Base-by-base conservation (phyloP, 1,140 invertebrate species). In the Littorina saxatilis region DNA sequence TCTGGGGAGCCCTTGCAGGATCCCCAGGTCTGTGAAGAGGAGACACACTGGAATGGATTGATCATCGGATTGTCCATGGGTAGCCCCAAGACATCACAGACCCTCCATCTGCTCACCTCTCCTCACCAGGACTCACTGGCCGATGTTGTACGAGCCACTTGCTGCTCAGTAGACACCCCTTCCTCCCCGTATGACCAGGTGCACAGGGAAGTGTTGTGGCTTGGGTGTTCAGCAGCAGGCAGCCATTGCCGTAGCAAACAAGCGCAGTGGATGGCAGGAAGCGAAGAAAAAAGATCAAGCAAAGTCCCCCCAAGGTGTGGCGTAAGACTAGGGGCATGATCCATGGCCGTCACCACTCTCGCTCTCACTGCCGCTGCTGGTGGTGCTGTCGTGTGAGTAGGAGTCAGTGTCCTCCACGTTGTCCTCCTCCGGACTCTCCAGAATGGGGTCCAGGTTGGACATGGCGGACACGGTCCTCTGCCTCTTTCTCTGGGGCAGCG, bases 401-500 rank as follows among this genome's bases (percentile, higher is more conserved):
- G 88, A 89, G 66, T 91, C 88, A 47, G 86, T 81, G 78, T 90
- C 89, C 13, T 85, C 83, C 15, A 86, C 82, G 39, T 83, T 68
- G 35, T 89, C 85, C 80, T 91, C 90, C 50, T 91, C 88, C 32
- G 90, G 90, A 50, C 86, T 88, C 75, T 91, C 90, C 80, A 90
- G 85, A 29, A 91, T 91, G 0, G 90, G 89, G 68, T 91, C 89
- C 82, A 91, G 84, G 81, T 91, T 91, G 43, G 90, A 91, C 89
- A 90, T 90, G 32, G 87, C 87, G 27, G 90, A 91, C 15, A 91
- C 87, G 0, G 88, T 91, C 73, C 90, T 87, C 77, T 91, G 89
- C 27, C 90, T 79, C 80, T 91, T 91, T 75, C 88, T 86, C 58
- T 88, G 87, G 11, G 85, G 78, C 47, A 87, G 61, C 13, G 88